Conservation (phyloP, 92 coral and sea anemone species). For the Phymanthus crucifer region DNA sequence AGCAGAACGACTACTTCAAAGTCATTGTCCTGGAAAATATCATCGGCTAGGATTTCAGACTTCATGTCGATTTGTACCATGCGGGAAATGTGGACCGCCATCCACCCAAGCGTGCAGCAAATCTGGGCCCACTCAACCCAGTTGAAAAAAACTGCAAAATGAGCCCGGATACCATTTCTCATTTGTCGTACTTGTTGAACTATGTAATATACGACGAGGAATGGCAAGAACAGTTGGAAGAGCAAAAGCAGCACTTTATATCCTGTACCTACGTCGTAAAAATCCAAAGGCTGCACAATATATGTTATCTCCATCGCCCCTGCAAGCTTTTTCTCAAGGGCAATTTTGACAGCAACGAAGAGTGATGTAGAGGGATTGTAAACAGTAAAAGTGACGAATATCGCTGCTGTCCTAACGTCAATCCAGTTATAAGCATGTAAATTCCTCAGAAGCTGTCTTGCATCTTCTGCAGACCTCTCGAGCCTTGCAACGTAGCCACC, state of each 20-base stretch:
- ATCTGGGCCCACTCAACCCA: constrained; percentile 51
- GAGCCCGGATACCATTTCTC: constrained; percentile 7
- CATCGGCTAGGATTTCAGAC: constrained; percentile 18
- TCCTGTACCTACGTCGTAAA: constrained; percentile 51
- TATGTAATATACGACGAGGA: constrained; percentile 43
- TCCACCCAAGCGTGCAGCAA: constrained; percentile 35
- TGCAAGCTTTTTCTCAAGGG: constrained; percentile 37
- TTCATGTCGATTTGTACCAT: constrained; percentile 34
- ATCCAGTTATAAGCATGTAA: constrained; percentile 36
- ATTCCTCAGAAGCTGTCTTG: constrained; percentile 10
- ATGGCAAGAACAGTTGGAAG: constrained; percentile 41
- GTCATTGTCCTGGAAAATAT: constrained; percentile 41
- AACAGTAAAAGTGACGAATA: constrained; percentile 48
- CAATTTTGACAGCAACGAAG: constrained; percentile 42
- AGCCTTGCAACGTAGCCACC: constrained; percentile 58
- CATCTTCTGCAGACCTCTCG: constrained; percentile 22
- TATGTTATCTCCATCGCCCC: constrained; percentile 35
- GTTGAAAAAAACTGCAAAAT: constrained; percentile 44
- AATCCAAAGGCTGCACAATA: constrained; percentile 38
- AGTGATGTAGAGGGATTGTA: constrained; percentile 52
- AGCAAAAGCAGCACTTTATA: constrained; percentile 47
- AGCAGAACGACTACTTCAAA: constrained; percentile 42
- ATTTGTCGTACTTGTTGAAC: constrained; percentile 27
- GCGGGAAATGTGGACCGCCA: constrained; percentile 39
- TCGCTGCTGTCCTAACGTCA: constrained; percentile 41